Evolutionary conservation across 2,113 vertebrate species (phyloP).

Genomic region (Falco punctatus): DNA sequence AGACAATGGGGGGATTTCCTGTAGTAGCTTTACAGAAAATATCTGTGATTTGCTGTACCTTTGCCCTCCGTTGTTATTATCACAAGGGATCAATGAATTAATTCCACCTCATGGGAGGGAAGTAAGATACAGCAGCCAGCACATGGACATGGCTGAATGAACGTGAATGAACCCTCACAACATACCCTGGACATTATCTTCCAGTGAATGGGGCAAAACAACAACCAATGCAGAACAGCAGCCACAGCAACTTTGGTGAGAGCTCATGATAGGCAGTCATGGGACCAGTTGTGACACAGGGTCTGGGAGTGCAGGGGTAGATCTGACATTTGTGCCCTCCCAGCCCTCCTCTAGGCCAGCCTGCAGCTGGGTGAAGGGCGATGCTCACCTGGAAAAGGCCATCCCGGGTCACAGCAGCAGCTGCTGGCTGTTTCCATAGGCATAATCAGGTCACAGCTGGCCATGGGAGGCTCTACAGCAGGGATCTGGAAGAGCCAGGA

Average conservation of each 20-base stretch:
- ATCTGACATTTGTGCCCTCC: not conserved
- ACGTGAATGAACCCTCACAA: not conserved
- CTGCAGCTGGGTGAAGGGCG: not conserved
- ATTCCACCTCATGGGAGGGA: not conserved
- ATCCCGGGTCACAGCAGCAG: not conserved
- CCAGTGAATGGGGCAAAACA: not conserved
- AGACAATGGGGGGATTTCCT: not conserved
- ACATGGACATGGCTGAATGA: not conserved
- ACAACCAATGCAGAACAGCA: not conserved
- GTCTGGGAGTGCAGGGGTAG: not conserved
- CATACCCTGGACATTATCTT: not conserved
- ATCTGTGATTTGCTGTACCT: not conserved
- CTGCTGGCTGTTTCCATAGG: not conserved
- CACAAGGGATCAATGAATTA: not conserved
- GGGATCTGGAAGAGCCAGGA: not conserved
- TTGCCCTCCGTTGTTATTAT: not conserved
- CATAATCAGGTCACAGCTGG: not conserved
- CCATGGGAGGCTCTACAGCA: not conserved
- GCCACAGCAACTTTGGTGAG: not conserved
- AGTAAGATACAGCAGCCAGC: not conserved
- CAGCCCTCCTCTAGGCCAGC: not conserved
- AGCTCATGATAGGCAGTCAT: not conserved
- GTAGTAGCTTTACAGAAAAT: not conserved
- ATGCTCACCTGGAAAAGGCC: not conserved
- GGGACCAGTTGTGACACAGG: not conserved